These are phyloP conservation scores for Ectropis crepuscularia DNA, from an alignment of 2,888 invertebrate species.

Conservation along the genomic window DNA sequence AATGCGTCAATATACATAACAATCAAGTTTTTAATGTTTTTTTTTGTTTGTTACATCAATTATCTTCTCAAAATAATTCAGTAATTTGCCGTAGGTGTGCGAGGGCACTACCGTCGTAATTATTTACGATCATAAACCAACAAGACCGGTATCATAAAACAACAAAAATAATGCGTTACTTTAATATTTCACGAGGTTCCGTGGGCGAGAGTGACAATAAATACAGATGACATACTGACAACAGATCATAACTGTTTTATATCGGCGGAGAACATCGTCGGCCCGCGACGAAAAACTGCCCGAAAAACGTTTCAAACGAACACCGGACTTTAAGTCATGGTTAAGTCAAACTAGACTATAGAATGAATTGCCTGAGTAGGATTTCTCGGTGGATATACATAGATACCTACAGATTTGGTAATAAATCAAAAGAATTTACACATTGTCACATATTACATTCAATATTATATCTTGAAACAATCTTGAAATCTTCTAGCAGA, in stretches of 20 bases:
- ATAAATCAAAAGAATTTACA: too few species aligned
- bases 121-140: conserved; percentile 60
- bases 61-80: not conserved
- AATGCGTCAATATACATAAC: not conserved
- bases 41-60: not conserved
- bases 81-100: conserved; percentile 16
- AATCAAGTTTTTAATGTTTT: not conserved
- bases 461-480: too few species aligned
- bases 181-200: conserved; percentile 49
- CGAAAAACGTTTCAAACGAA: too few species aligned
- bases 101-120: conserved; percentile 47
- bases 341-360: too few species aligned
- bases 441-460: too few species aligned
- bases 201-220: conserved; percentile 51
- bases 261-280: not conserved
- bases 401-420: too few species aligned
- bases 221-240: conserved; percentile 34
- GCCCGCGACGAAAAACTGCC: not conserved
- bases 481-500: too few species aligned
- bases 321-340: too few species aligned
- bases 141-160: conserved; percentile 58
- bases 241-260: conserved; percentile 23
- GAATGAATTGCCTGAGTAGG: too few species aligned
- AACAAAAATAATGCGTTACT: conserved; percentile 58
- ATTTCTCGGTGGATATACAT: too few species aligned